Conservation (phyloP, 2,888 invertebrate species). For the Caenorhabditis sp. region DNA sequence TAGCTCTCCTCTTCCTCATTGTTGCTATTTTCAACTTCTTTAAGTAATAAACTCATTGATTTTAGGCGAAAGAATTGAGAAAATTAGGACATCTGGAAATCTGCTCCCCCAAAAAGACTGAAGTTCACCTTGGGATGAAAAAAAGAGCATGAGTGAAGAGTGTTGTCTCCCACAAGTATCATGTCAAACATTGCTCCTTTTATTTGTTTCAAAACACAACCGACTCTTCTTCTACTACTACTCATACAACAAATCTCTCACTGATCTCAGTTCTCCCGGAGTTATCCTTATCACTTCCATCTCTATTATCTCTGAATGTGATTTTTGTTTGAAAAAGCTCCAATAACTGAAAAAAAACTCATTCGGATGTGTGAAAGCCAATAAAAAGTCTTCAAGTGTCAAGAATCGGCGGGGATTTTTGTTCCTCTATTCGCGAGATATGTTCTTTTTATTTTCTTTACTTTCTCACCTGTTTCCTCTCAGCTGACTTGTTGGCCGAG, state of each 20-base stretch:
- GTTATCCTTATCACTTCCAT: constrained; percentile 16
- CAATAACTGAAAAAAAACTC: background rate
- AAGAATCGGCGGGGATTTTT: background rate
- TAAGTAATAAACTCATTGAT: background rate
- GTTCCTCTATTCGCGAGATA: constrained; percentile 16
- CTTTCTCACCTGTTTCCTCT: constrained; percentile 27
- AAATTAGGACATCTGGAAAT: background rate
- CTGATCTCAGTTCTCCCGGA: too few species aligned
- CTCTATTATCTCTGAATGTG: constrained; percentile 1
- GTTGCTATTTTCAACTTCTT: constrained; percentile 4
- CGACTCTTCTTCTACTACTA: background rate
- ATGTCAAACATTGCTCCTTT: constrained; percentile 53
- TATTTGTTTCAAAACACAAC: constrained; percentile 50
- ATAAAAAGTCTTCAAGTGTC: constrained; percentile 44
- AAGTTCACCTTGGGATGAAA: constrained; percentile 28
- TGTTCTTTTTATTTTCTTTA: background rate
- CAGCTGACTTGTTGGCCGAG: background rate
- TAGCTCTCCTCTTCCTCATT: constrained; percentile 14
- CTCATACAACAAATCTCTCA: constrained; percentile 3
- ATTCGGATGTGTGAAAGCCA: constrained; percentile 36
- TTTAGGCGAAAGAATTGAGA: background rate
- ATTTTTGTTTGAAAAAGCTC: background rate
- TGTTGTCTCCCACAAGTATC: constrained; percentile 55
- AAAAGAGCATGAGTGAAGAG: constrained; percentile 40
- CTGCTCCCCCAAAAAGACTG: constrained; percentile 15